Evolutionary conservation across 2,113 vertebrate species (phyloP).

Genomic region (Oenanthe oenanthe): DNA sequence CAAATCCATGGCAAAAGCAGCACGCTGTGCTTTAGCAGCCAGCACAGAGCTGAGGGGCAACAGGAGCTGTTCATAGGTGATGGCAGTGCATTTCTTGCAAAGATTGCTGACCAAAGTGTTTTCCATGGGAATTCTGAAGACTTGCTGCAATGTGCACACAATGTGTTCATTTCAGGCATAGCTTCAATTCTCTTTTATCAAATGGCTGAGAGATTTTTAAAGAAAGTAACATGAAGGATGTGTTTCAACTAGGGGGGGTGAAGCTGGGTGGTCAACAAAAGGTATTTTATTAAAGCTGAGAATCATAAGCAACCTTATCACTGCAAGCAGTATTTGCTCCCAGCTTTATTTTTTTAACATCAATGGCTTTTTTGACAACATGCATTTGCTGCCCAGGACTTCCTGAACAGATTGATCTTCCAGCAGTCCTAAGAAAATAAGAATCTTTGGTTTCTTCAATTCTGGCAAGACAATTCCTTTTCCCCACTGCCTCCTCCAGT

Average conservation of each 20-base stretch:
- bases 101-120: neutral
- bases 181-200: neutral
- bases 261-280: neutral
- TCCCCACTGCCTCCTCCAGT: neutral
- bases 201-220: neutral
- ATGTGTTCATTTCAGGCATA: neutral
- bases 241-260: neutral
- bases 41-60: neutral
- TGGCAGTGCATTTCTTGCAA: accelerated
- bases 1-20: neutral
- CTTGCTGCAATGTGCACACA: accelerated
- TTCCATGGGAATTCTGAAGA: neutral
- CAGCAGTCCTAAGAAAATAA: accelerated
- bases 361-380: neutral
- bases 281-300: neutral
- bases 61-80: neutral
- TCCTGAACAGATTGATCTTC: neutral
- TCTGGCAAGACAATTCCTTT: neutral
- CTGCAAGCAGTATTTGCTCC: neutral
- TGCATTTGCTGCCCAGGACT: accelerated
- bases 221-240: neutral
- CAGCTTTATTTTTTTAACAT: neutral
- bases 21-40: neutral
- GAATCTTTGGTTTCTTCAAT: neutral
- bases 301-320: neutral